Base-by-base conservation (phyloP, 2,888 invertebrate genomes). In the Gisinianus flammeolus region DNA sequence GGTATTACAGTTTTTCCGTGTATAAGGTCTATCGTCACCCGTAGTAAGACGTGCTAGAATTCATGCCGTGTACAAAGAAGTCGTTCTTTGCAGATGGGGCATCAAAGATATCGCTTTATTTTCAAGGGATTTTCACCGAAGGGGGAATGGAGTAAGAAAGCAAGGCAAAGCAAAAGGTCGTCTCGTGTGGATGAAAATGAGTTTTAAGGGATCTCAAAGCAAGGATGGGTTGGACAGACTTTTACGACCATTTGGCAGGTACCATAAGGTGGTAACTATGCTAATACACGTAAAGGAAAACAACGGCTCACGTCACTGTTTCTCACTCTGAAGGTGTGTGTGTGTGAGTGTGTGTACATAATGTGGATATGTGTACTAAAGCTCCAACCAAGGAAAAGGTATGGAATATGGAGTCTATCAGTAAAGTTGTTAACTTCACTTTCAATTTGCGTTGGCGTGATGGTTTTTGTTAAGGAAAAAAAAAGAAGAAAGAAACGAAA, bases 131-230 rank as follows among this genome's bases (percentile, higher is more conserved):
- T 80, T 80, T 76, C 76, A 79, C 76, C 67, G 74, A 79, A 77
- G 56, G 72, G 70, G 78, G 74, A 73, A 79, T 71, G 79, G 56
- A 69, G 68, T 67, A 31, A 31, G 79, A 72, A 78, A 79, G 77
- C 76, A 76, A 72, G 78, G 70, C 73, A 78, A 66, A 77, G 78
- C 58, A 70, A 77, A 75, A 82, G 82, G 82, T 81, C 80, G 80
- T 77, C 56, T 66, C 70, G 83, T 81, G 79, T 83, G 81, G 79
- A 35, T 83, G 83, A 81, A 83, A 83, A 83, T 83, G 83, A 81
- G 81, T 74, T 80, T 74, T 78, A 81, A 79, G 79, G 82, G 79
- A 77, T 72, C 79, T 56, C 79, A 30, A n/a, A 62, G 62, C 76
- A 78, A 74, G 74, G 74, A 76, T 80, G 80, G 80, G 80, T 75